Conservation (phyloP, 2,113 vertebrate genomes). For the Ranitomeya variabilis region DNA sequence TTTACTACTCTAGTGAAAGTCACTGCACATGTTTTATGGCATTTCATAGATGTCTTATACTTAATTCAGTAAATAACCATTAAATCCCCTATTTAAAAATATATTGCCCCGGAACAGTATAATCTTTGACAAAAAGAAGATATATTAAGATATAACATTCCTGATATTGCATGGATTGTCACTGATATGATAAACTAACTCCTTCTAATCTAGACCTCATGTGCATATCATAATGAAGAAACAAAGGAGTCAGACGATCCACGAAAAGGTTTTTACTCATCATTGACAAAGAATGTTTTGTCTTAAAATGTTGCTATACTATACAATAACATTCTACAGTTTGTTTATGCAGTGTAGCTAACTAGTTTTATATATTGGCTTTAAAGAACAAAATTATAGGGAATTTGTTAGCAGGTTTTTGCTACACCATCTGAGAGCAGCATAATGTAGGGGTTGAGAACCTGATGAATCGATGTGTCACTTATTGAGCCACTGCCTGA, state of each 20-base stretch:
- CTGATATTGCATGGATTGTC: slow-evolving; percentile 36
- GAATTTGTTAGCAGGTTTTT: no score
- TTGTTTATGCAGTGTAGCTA: no score
- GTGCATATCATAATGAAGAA: neutral
- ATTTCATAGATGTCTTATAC: neutral
- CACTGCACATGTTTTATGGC: neutral
- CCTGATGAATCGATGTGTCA: no score
- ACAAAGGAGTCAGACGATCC: neutral
- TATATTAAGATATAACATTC: slow-evolving; percentile 38
- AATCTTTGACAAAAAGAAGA: slow-evolving; percentile 6
- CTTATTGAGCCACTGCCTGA: no score
- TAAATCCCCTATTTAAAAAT: slow-evolving; percentile 22
- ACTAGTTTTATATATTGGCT: no score
- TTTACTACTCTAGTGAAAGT: neutral
- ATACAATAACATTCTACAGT: neutral
- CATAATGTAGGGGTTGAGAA: no score
- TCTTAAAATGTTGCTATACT: neutral
- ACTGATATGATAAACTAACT: slow-evolving; percentile 23
- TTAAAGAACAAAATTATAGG: no score
- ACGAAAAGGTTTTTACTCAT: neutral
- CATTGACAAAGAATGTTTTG: neutral
- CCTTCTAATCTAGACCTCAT: neutral
- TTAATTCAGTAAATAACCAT: slow-evolving; percentile 5
- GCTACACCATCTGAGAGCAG: no score
- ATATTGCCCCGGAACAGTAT: neutral